phyloP scores from a whole-genome alignment of 2,113 vertebrate genomes.

The Melanerpes aurifrons region DNA sequence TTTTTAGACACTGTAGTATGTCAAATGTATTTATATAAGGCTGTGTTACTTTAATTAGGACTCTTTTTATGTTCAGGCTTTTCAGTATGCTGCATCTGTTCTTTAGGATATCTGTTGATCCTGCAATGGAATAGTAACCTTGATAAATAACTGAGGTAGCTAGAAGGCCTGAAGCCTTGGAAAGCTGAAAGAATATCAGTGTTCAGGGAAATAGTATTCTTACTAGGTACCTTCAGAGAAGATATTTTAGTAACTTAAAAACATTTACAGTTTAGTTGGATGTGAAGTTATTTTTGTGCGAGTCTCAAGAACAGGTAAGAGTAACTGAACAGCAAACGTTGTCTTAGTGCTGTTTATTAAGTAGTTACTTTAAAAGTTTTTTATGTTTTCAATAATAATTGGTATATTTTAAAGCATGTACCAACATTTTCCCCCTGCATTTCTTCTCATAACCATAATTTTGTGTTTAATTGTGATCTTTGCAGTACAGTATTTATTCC shows the following conservation, averaged over 20 bases:
- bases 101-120: constrained; percentile 22
- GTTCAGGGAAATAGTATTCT: neutral
- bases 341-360: neutral
- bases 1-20: constrained; percentile 3
- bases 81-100: neutral
- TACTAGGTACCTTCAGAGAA: neutral
- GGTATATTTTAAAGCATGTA: neutral
- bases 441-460: neutral
- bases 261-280: neutral
- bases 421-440: neutral
- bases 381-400: neutral
- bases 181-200: neutral
- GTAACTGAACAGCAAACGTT: neutral
- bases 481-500: neutral
- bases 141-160: constrained; percentile 17
- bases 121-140: neutral
- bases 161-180: neutral
- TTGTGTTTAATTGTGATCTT: neutral
- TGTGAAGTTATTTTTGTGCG: neutral
- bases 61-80: neutral
- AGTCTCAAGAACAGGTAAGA: neutral
- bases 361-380: neutral
- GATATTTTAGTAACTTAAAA: neutral
- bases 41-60: constrained; percentile 42
- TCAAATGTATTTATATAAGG: neutral